Conservation (phyloP, 2,797 vertebrate genomes). For the Sternotherus odoratus region DNA sequence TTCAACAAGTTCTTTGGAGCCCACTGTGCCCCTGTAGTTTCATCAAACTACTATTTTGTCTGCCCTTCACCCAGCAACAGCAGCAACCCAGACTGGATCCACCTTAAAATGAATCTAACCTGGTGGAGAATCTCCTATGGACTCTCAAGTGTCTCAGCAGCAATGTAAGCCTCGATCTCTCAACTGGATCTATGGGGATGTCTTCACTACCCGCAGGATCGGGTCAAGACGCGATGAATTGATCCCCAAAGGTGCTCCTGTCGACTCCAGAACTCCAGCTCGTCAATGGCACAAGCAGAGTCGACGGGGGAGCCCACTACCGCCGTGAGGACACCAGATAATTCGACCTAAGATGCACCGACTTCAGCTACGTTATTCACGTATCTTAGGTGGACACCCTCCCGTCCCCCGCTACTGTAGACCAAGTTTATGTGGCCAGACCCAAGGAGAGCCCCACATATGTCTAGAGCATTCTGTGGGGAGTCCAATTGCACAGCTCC, state of each 20-base stretch:
- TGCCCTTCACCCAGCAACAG: background rate
- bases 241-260: too few species aligned
- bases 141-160: background rate
- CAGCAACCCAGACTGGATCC: rapidly evolving
- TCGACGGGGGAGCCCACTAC: too few species aligned
- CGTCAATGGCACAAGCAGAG: too few species aligned
- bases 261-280: too few species aligned
- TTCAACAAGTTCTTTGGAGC: background rate
- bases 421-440: background rate
- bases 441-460: background rate
- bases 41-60: rapidly evolving
- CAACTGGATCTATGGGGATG: background rate
- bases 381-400: too few species aligned
- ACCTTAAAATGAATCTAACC: background rate
- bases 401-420: too few species aligned
- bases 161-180: background rate
- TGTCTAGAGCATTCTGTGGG: background rate
- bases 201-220: too few species aligned
- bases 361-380: too few species aligned
- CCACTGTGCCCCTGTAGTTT: background rate
- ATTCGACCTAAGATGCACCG: too few species aligned
- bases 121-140: background rate
- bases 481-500: background rate
- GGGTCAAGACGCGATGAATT: too few species aligned
- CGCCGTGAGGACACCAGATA: too few species aligned